phyloP scores from a whole-genome alignment of 2,113 vertebrate species.

The Rhynchomys soricoides region DNA sequence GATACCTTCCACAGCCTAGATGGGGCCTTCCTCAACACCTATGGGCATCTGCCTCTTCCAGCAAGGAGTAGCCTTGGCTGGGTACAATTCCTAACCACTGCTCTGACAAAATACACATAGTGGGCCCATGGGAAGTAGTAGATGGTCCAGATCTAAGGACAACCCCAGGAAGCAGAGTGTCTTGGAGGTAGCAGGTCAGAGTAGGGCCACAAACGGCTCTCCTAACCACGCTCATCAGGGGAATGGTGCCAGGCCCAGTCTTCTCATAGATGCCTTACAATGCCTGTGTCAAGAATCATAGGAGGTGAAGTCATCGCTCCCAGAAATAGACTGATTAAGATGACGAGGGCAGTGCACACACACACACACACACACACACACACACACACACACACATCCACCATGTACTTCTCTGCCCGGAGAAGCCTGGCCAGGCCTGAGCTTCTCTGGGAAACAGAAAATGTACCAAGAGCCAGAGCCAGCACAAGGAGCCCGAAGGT shows the following conservation, averaged over 20 bases:
- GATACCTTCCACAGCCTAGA: neutral
- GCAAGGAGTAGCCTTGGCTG: neutral
- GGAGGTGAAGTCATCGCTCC: constrained; percentile 76
- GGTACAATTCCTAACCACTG: neutral
- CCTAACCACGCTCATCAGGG: neutral
- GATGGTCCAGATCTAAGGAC: neutral
- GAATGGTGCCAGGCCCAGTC: constrained; percentile 2
- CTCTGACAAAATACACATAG: too few relatives aligned
- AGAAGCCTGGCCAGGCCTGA: neutral
- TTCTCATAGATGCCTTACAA: constrained; percentile 63
- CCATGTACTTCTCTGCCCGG: neutral
- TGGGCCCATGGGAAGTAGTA: neutral
- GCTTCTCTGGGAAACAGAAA: constrained; percentile 36
- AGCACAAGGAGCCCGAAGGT: neutral
- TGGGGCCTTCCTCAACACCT: neutral
- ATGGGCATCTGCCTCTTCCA: neutral
- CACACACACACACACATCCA: neutral
- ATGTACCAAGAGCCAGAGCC: neutral
- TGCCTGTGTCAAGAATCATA: constrained; percentile 60
- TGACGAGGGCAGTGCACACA: constrained; percentile 26
- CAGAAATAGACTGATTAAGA: constrained; percentile 79
- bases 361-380: neutral
- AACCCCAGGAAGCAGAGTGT: neutral
- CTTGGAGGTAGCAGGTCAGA: neutral
- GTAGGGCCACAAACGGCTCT: neutral